Conservation (phyloP, 1,140 invertebrate genomes). For the Drosophila leontia region DNA sequence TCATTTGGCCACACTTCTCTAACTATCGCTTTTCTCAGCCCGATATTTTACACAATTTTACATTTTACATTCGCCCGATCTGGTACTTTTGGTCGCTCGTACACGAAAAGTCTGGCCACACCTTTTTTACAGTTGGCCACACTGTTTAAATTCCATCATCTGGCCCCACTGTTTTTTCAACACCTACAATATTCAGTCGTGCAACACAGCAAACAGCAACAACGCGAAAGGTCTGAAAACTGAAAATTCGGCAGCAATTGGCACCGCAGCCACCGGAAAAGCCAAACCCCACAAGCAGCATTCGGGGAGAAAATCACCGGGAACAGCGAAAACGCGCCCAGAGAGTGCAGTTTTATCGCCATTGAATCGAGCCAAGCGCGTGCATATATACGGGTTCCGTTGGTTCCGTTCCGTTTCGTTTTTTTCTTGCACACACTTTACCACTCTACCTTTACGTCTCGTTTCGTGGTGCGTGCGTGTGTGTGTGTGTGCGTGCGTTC, state of each 20-base stretch:
- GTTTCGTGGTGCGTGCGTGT: constrained; percentile 38
- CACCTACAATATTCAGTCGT: too few relatives aligned
- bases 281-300: not conserved
- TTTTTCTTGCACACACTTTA: constrained; percentile 59
- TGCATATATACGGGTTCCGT: constrained; percentile 82
- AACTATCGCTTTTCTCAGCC: too few relatives aligned
- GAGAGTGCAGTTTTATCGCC: constrained; percentile 36
- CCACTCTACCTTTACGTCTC: constrained; percentile 60
- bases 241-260: constrained; percentile 40
- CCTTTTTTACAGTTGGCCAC: too few relatives aligned
- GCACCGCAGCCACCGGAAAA: not conserved
- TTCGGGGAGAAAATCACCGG: constrained; percentile 1
- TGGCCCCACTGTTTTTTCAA: too few relatives aligned
- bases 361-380: constrained; percentile 56
- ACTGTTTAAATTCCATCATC: too few relatives aligned
- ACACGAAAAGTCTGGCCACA: too few relatives aligned
- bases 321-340: constrained; percentile 9
- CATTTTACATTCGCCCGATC: too few relatives aligned
- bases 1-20: too few relatives aligned
- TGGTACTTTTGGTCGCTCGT: too few relatives aligned
- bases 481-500: constrained; percentile 42
- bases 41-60: too few relatives aligned
- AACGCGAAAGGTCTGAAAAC: not conserved
- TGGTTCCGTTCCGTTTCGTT: constrained; percentile 64
- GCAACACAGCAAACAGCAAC: too few relatives aligned